Conservation (phyloP, 2,888 invertebrate genomes). For the Platycnemis pennipes region DNA sequence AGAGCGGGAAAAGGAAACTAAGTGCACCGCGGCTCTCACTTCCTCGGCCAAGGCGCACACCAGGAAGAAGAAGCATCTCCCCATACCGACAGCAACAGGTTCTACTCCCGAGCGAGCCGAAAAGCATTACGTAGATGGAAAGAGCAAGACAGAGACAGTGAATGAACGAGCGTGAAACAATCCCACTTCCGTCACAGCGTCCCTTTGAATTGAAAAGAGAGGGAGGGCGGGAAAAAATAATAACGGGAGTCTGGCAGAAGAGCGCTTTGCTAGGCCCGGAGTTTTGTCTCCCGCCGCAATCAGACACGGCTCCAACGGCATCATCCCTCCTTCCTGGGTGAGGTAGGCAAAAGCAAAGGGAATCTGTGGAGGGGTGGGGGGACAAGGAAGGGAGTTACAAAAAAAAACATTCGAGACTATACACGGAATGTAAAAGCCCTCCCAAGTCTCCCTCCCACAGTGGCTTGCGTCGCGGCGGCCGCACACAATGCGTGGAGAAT, state of each 20-base stretch:
- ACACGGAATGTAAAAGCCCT: conserved; percentile 7
- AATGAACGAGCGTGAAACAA: conserved; percentile 39
- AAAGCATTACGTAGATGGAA: conserved; percentile 27
- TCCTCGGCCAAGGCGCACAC: background rate
- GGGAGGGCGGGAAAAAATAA: background rate
- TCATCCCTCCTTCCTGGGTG: background rate
- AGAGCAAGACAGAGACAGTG: background rate
- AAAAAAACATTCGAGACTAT: background rate
- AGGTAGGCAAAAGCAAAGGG: background rate
- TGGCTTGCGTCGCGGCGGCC: background rate
- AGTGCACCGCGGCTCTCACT: background rate
- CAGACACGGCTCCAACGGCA: background rate
- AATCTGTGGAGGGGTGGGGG: background rate
- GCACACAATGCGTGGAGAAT: conserved; percentile 39
- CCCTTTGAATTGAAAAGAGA: background rate
- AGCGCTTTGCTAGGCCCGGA: background rate
- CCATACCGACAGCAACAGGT: conserved; percentile 5
- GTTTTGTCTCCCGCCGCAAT: background rate
- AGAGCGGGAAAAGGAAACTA: background rate
- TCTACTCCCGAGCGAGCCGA: conserved; percentile 22
- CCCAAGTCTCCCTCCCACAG: background rate
- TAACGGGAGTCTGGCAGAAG: too few relatives aligned
- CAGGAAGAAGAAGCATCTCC: background rate
- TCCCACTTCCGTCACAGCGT: conserved; percentile 17
- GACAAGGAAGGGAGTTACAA: background rate